Conservation (phyloP, 2,113 vertebrate species). For the Cervus canadensis region DNA sequence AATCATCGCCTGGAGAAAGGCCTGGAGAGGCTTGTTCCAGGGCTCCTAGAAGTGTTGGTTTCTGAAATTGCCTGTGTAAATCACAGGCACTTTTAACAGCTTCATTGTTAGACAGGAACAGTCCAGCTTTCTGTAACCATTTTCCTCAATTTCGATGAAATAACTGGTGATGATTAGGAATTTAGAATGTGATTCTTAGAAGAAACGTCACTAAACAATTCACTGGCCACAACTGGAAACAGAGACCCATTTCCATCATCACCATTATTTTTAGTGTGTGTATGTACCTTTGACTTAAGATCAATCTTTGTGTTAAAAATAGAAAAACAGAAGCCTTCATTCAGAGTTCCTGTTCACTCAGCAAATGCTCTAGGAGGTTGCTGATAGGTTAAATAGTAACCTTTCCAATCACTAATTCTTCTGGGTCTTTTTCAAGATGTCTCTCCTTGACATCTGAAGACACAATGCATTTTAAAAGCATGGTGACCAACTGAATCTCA, state of each 20-base stretch:
- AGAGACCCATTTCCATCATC: neutral
- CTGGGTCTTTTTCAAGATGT: neutral
- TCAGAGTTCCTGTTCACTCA: neutral
- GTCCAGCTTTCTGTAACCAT: neutral
- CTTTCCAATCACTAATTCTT: neutral
- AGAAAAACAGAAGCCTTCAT: neutral
- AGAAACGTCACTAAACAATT: neutral
- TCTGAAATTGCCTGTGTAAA: conserved; percentile 70
- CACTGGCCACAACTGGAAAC: neutral
- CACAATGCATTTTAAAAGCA: neutral
- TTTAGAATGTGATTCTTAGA: neutral
- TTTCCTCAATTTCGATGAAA: neutral
- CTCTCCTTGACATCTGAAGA: neutral
- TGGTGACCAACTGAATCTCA: neutral
- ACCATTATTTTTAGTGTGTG: too few species aligned
- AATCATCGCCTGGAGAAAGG: conserved; percentile 36
- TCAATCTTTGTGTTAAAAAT: conserved; percentile 28
- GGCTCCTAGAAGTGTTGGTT: conserved; percentile 11
- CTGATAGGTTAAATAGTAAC: neutral
- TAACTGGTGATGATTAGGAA: neutral
- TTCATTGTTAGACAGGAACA: neutral
- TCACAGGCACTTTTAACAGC: conserved; percentile 41
- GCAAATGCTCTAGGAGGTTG: neutral
- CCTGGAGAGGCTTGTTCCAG: neutral
- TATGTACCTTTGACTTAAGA: neutral